Evolutionary conservation across 2,113 vertebrate species (phyloP), one percentile per base, ranked within the genome.

Genomic region (Pelusios castaneus): DNA sequence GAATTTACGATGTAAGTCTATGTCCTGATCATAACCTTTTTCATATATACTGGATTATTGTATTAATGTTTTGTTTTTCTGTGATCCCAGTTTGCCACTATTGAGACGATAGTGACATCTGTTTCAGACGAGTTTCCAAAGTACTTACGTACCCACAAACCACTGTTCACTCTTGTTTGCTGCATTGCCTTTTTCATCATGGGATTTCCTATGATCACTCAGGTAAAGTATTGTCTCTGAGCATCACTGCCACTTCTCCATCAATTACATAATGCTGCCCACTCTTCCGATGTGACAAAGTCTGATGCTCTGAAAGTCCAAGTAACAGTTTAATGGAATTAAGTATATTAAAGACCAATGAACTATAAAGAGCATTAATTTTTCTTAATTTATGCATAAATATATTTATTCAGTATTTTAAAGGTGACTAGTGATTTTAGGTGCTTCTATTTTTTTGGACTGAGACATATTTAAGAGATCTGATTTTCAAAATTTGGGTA

Each of bases 151-250:
- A 99, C 99, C 0, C 98, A 99, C 98, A 99, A 99, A 85, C 98
- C 99, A 0, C 85, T 99, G 87, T 99, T 99, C 97, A 99, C 99
- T 1, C 97, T 99, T 38, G 97, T 98, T 73, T 99, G 99, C 98
- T 99, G 99, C 3, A 1, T 96, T 70, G 94, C 84, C 80, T 99
- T 99, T 98, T 99, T 99, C 98, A 97, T 99, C 96, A 98, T 99
- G 98, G 99, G 99, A 10, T 99, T 99, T 85, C 99, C 99, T 31
- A 99, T 99, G 99, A 99, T 99, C 97, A 99, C 98, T 86, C 99
- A 99, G 99, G 99, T 99, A 97, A 97, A 41, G 0, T 1, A 1
- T 2, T 38, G 60, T 0, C 49, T 54, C 27, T n/a, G 41, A 79
- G 60, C 80, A 41, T 16, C 79, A 0, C 24, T 63, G 4, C 45